phyloP scores from a whole-genome alignment of 2,797 vertebrate genomes.

The Chrosomus eos region DNA sequence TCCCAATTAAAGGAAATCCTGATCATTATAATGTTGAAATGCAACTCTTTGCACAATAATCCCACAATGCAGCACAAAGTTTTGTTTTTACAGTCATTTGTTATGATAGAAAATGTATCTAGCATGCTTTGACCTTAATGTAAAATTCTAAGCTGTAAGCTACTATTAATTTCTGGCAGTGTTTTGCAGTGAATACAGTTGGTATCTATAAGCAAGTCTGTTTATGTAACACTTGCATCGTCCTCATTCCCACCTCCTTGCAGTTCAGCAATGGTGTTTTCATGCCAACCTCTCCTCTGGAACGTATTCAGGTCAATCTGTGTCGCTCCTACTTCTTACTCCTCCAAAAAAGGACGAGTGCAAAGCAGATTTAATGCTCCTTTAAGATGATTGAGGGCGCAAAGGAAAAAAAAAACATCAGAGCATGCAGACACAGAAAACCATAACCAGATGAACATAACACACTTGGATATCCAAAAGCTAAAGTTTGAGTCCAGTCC shows the following conservation, averaged over 20 bases:
- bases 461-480: constrained; percentile 25
- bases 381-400: constrained; percentile 39
- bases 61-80: not conserved
- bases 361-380: constrained; percentile 46
- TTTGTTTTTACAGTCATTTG: not conserved
- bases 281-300: constrained; percentile 26
- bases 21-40: not conserved
- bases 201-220: not conserved
- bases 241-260: constrained; percentile 13
- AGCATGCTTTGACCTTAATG: not conserved
- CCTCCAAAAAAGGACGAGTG: constrained; percentile 22
- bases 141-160: not conserved
- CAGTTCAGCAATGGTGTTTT: constrained; percentile 16
- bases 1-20: not conserved
- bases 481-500: not conserved
- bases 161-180: not conserved
- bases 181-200: constrained; percentile 26
- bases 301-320: constrained; percentile 37
- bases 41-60: not conserved
- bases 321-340: constrained; percentile 41
- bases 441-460: not conserved
- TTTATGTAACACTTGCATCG: not conserved
- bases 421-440: constrained; percentile 11
- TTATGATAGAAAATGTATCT: not conserved
- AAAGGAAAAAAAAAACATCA: not conserved